These are phyloP conservation scores for Hydroisotoma schaefferi DNA, from an alignment of 2,888 invertebrate genomes.

Conservation along the genomic window DNA sequence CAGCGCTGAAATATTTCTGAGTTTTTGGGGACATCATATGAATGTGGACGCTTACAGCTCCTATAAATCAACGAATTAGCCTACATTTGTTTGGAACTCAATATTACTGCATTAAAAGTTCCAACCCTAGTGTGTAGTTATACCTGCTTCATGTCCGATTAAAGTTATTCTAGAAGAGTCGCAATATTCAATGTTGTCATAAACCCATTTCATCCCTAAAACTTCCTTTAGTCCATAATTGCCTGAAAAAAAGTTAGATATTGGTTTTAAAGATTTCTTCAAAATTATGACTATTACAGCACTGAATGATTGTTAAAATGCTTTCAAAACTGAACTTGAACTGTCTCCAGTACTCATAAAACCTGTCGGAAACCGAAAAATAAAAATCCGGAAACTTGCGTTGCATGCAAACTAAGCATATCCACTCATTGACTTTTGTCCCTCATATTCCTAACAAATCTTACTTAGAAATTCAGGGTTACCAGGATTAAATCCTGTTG, in stretches of 20 bases:
- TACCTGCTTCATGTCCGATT: conserved; percentile 22
- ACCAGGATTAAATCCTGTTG: conserved; percentile 38
- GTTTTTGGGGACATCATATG: conserved; percentile 38
- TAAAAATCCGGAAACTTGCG: background rate
- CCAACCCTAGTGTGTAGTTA: background rate
- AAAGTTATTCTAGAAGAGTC: conserved; percentile 23
- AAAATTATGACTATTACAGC: no score
- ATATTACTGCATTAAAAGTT: background rate
- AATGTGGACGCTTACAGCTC: conserved; percentile 37
- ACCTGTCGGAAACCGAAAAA: background rate
- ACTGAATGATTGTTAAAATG: conserved; percentile 7
- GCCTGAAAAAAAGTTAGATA: conserved; percentile 1
- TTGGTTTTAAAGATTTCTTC: background rate
- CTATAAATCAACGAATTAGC: conserved; percentile 5
- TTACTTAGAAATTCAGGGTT: conserved; percentile 36
- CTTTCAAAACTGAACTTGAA: conserved; percentile 19
- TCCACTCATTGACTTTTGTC: background rate
- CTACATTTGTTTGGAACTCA: background rate
- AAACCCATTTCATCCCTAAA: conserved; percentile 28
- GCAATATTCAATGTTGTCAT: conserved; percentile 33
- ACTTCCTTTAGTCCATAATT: conserved; percentile 36
- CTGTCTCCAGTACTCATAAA: conserved; percentile 22
- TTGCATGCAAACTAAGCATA: background rate
- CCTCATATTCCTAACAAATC: conserved; percentile 29
- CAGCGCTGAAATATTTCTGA: conserved; percentile 27